These are phyloP conservation scores for Leptopilina clavipes DNA, from an alignment of 1,140 invertebrate genomes.

Conservation along the genomic window DNA sequence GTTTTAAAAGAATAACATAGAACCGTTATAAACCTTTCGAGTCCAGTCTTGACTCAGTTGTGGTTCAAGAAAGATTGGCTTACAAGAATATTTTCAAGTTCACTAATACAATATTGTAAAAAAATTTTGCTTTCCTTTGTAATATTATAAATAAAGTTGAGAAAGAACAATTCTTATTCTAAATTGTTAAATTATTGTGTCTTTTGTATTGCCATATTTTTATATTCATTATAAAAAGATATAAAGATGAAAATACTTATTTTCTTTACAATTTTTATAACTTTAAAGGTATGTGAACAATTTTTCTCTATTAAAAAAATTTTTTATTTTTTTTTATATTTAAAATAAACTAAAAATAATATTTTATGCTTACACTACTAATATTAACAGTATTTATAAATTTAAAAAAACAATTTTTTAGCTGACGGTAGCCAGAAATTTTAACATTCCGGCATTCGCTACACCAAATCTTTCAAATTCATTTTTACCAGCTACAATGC, in stretches of 20 bases:
- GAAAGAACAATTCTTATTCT: not conserved
- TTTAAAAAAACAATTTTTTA: not conserved
- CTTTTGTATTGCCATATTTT: not conserved
- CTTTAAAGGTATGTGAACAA: slow-evolving; percentile 7
- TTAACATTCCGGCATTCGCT: not conserved
- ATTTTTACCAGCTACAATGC: not conserved
- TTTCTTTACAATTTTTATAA: not conserved
- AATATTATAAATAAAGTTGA: not conserved
- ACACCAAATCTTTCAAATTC: not conserved
- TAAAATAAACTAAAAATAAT: not conserved
- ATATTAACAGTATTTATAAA: not conserved
- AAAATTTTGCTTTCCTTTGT: not conserved
- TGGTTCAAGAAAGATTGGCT: slow-evolving; percentile 36
- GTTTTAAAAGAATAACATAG: slow-evolving; percentile 54
- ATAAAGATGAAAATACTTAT: not conserved
- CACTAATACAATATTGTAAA: not conserved
- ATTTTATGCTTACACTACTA: too few species aligned
- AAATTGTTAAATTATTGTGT: not conserved
- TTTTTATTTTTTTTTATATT: not conserved
- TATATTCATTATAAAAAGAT: not conserved
- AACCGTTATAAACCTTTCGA: slow-evolving; percentile 68
- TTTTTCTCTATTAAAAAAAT: not conserved
- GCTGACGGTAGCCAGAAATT: not conserved
- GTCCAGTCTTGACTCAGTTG: slow-evolving; percentile 63
- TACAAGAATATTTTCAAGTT: not conserved